Evolutionary conservation across 2,888 invertebrate species (phyloP), one percentile per base, ranked within the genome.

Genomic region (Eupithecia tripunctaria): DNA sequence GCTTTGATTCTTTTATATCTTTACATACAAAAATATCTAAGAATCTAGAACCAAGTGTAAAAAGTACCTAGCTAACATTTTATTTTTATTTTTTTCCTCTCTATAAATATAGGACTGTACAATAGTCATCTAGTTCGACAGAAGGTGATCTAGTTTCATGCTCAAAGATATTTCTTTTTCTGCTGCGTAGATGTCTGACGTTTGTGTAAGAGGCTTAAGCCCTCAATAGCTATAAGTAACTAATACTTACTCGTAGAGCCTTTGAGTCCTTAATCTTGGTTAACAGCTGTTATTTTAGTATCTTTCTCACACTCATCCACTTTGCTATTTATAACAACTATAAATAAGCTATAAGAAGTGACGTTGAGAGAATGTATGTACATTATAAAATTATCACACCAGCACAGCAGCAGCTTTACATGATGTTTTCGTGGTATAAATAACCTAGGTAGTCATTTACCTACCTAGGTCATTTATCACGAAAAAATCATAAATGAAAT

Each of bases 231-330:
- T n/a, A 25, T 56, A 21, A 21, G 51, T 51, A 25, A 56, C 56
- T 25, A 25, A 56, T 56, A 56, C 56, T 4, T 14, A 56, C 56
- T 56, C 56, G 10, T 14, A 25, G 25, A 14, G 56, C 56, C 25
- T 56, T 21, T 56, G 41, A 41, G 41, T 63, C 36, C 63, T n/a
- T 63, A 38, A 63, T 63, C 63, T 38, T 63, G n/a, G 38, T 43
- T 21, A 38, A 65, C 41, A 65, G 65, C 41, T 41, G 25, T 43
- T 43, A 27, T 43, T 65, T 8, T 18, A 18, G 7, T 18, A 25
- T 65, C 8, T 65, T 15, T 65, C 65, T 3, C 65, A 65, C 65
- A 43, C 60, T 8, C 2, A 59, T 15, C 56, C 25, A 25, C 25
- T 25, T 25, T 21, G 10, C 1, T 21, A 56, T 56, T 56, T 56